Base-by-base conservation (phyloP, 2,888 invertebrate genomes). In the Aspidiotus destructor region DNA sequence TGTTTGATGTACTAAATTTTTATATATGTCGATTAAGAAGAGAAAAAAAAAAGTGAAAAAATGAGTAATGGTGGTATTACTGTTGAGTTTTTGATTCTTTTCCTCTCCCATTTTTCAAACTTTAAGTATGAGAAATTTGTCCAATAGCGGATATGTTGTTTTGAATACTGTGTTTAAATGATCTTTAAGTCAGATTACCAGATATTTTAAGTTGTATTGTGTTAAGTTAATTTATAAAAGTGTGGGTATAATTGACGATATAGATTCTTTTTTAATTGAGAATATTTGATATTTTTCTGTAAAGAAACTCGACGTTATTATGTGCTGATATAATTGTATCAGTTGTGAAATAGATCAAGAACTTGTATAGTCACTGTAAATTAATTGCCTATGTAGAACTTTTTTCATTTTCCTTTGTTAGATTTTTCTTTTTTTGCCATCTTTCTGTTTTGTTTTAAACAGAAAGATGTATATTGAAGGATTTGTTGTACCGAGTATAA, bases 141-240 rank as follows among this genome's bases (percentile, higher is more conserved):
- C 40, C 40, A 58, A 58, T 28, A 40, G 40, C 28, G 58, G 9
- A 67, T 67, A 58, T 67, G 67, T 67, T 67, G 60, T 67, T 67
- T 44, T 28, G 28, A 58, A 48, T 58, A 67, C 60, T 67, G 48
- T 67, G 41, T 67, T 60, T 58, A 40, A 28, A 67, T 67, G 58
- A 67, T 67, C 41, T n/a, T 64, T 67, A 67, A 67, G 67, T 67
- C 67, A 67, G 60, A 60, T 67, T 67, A 67, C 67, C 67, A 67
- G 67, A 15, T 67, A 67, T 41, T 28, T 16, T 67, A 67, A 67
- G 67, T 58, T 62, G 8, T 67, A 58, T 54, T 28, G 54, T 13
- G 6, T 48, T 67, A 67, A 67, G 67, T 67, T 67, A 58, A 60
- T 67, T 67, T 48, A 44, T 58, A 65, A 48, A 55, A 40, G 28